phyloP scores from a whole-genome alignment of 2,797 vertebrate species.

The Characodon lateralis region DNA sequence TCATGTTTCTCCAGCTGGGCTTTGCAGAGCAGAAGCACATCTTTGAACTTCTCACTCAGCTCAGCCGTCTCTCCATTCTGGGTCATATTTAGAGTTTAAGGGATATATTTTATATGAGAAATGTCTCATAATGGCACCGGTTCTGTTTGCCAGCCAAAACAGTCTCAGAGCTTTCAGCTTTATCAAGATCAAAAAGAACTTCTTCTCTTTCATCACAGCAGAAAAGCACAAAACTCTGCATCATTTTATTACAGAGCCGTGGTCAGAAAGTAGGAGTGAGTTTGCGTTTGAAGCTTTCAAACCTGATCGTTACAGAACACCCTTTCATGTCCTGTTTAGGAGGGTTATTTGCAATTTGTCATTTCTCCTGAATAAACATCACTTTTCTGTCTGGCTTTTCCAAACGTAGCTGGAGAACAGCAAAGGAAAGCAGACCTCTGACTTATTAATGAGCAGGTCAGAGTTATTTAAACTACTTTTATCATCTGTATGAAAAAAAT shows the following conservation, averaged over 20 bases:
- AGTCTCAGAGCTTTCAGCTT: slow-evolving; percentile 13
- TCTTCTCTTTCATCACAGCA: slow-evolving; percentile 47
- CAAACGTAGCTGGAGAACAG: slow-evolving; percentile 29
- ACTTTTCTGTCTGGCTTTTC: slow-evolving; percentile 10
- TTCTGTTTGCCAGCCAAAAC: slow-evolving; percentile 14
- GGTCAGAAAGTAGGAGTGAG: slow-evolving; percentile 23
- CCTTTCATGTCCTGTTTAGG: slow-evolving; percentile 53
- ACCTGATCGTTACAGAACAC: slow-evolving; percentile 55
- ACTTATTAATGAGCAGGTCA: slow-evolving; percentile 50
- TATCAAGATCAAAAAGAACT: slow-evolving; percentile 45
- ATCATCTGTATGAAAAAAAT: slow-evolving; percentile 59
- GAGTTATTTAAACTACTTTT: slow-evolving; percentile 49
- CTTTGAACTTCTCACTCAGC: background rate
- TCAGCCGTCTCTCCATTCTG: background rate
- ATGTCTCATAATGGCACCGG: background rate
- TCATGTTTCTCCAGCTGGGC: background rate
- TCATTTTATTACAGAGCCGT: slow-evolving; percentile 48
- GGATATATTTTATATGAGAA: slow-evolving; percentile 14
- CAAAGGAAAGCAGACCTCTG: slow-evolving; percentile 40
- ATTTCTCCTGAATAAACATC: slow-evolving; percentile 49
- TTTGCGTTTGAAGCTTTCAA: slow-evolving; percentile 17
- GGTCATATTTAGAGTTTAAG: slow-evolving; percentile 9
- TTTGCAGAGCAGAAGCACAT: slow-evolving; percentile 3
- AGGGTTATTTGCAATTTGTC: slow-evolving; percentile 52
- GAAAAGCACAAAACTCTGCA: slow-evolving; percentile 23